Evolutionary conservation across 2,797 vertebrate species (phyloP), one percentile per base, ranked within the genome.

Genomic region (Coregonus ussuriensis): DNA sequence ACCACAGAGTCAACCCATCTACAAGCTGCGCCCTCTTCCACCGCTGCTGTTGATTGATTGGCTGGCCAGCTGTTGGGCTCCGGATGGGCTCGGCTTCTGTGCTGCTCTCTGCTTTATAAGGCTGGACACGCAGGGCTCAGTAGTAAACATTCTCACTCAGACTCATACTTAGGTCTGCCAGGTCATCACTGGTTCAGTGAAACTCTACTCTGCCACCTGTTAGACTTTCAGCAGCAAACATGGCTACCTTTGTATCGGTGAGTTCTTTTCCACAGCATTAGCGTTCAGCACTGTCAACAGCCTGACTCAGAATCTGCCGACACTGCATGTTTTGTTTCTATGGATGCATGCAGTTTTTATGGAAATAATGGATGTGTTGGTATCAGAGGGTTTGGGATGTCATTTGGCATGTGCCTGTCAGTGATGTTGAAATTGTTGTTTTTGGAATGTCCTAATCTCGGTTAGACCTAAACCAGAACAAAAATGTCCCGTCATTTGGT

Each of bases 211-310:
- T 25, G 59, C 9, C 59, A 25, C 18, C 53, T 37, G 47, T 33
- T 41, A 69, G 31, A n/a, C 72, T 73, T 29, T 13, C 69, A 25
- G 69, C 69, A 35, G 76, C 83, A 80, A 80, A 83, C 87, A 95
- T 95, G 94, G 91, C 95, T 82, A 88, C 94, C 4, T 95, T 95
- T 77, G 89, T 95, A 74, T 93, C 94, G 91, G 94, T 95, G 89
- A 95, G 95, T 95, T 47, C 0, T 47, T 90, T 47, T 90, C 72
- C 74, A 54, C 68, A 79, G 79, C 77, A 51, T 91, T 86, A 84
- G 63, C 76, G 62, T 78, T 86, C 86, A 85, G 63, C 76, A 56
- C 79, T 86, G 83, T 88, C 76, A 65, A 13, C 84, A 56, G 73
- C 82, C 1, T 65, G 41, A 47, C 9, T 47, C 11, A 77, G 1